Evolutionary conservation across 2,888 invertebrate genomes (phyloP).

Genomic region (Caenorhabditis plicata): DNA sequence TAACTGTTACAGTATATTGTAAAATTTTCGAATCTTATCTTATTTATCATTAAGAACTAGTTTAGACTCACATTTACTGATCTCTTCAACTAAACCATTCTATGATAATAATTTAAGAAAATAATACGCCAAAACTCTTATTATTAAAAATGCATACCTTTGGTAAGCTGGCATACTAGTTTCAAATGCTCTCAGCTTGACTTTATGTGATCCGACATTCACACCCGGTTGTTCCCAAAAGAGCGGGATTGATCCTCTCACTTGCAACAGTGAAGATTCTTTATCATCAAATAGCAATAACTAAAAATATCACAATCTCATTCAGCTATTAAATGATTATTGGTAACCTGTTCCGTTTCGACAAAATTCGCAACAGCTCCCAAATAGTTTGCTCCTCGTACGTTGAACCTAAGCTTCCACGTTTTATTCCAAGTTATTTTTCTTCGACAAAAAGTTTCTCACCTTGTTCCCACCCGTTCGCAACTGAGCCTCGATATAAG

Average conservation of each 20-base stretch:
- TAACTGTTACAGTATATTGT: too few species aligned
- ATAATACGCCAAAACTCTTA: neutral
- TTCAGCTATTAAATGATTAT: too few species aligned
- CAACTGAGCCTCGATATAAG: conserved; percentile 92
- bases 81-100: conserved; percentile 7
- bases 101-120: neutral
- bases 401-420: conserved; percentile 90
- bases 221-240: conserved; percentile 99
- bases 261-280: conserved; percentile 82
- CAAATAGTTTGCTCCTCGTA: conserved; percentile 96
- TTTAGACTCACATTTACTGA: too few species aligned
- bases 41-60: too few species aligned
- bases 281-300: conserved; percentile 77
- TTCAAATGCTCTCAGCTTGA: conserved; percentile 90
- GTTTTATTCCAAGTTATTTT: too few species aligned
- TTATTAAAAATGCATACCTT: conserved; percentile 67
- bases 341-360: conserved; percentile 94
- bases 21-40: too few species aligned
- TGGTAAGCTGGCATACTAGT: conserved; percentile 90
- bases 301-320: conserved; percentile 3
- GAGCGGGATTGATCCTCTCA: conserved; percentile 91
- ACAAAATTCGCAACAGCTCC: conserved; percentile 99
- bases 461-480: conserved; percentile 90
- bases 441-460: too few species aligned
- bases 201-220: conserved; percentile 91